A percentile compares a stretch with the other conserved stretches of the same genome.
phyloP scores from a whole-genome alignment of 2,113 vertebrate genomes.

The Rattus norvegicus region DNA sequence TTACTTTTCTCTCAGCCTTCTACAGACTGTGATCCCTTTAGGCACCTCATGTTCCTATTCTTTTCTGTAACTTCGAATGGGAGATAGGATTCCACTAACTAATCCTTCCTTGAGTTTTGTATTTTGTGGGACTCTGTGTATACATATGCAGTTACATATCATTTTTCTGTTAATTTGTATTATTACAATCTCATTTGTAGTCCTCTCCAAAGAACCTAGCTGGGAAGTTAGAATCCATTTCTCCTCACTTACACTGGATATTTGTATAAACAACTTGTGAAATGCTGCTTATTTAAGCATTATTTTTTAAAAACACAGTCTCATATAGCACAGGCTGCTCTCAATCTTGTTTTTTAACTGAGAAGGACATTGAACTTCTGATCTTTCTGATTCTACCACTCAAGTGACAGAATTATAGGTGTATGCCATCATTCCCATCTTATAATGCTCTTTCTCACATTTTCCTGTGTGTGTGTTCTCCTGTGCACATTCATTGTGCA shows the following conservation, averaged over 20 bases:
- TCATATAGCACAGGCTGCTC: background rate
- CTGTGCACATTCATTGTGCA: background rate
- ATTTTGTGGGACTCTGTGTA: background rate
- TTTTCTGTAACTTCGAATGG: background rate
- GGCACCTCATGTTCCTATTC: background rate
- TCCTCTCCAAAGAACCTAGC: background rate
- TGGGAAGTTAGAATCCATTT: background rate
- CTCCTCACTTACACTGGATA: background rate
- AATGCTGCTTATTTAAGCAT: conserved; percentile 5
- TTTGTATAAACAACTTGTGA: conserved; percentile 49
- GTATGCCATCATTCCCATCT: background rate
- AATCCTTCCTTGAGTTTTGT: background rate
- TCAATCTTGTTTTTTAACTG: background rate
- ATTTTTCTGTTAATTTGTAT: background rate
- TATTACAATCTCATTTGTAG: background rate
- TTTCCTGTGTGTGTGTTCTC: background rate
- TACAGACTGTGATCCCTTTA: background rate
- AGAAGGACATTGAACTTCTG: background rate
- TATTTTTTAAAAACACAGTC: background rate
- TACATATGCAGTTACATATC: background rate
- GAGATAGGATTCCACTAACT: background rate
- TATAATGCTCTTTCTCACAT: background rate
- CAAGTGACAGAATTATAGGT: background rate
- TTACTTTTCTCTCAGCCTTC: background rate
- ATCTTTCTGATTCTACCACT: background rate